Conservation (phyloP, 2,113 vertebrate species). For the Azemiops feae region DNA sequence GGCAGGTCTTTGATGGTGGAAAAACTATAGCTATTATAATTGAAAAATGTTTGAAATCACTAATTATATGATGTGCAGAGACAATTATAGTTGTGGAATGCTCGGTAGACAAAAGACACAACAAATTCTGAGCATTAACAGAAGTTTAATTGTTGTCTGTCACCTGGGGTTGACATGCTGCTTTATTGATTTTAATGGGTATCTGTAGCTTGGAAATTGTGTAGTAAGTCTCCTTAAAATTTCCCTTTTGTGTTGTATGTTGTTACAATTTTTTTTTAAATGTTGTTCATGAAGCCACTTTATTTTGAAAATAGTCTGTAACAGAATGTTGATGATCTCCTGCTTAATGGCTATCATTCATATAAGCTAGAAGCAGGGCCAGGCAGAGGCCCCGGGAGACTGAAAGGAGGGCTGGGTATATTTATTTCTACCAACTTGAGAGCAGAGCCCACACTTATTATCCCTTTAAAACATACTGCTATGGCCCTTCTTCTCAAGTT, state of each 20-base stretch:
- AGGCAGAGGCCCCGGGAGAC: no score
- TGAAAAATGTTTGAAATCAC: not conserved
- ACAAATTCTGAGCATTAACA: slow-evolving; percentile 8
- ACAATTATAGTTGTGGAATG: slow-evolving; percentile 10
- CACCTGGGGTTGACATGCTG: slow-evolving; percentile 12
- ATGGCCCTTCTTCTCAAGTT: no score
- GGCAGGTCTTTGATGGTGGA: slow-evolving; percentile 4
- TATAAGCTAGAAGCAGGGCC: no score
- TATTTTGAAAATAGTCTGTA: not conserved
- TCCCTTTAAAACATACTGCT: no score
- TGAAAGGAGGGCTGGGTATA: no score
- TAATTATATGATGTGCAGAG: slow-evolving; percentile 12
- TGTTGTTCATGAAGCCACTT: slow-evolving; percentile 33
- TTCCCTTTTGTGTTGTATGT: slow-evolving; percentile 7
- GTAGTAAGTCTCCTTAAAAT: slow-evolving; percentile 15
- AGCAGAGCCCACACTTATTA: no score
- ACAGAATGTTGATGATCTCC: not conserved
- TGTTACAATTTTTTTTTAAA: not conserved
- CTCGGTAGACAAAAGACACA: not conserved
- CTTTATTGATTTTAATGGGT: slow-evolving; percentile 31
- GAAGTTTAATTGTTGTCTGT: slow-evolving; percentile 17
- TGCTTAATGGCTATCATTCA: no score
- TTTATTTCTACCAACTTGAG: no score
- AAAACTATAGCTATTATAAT: not conserved
- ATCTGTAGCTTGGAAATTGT: slow-evolving; percentile 13